Evolutionary conservation across 2,888 invertebrate species (phyloP).

Genomic region (Didymodactylos carnosus): DNA sequence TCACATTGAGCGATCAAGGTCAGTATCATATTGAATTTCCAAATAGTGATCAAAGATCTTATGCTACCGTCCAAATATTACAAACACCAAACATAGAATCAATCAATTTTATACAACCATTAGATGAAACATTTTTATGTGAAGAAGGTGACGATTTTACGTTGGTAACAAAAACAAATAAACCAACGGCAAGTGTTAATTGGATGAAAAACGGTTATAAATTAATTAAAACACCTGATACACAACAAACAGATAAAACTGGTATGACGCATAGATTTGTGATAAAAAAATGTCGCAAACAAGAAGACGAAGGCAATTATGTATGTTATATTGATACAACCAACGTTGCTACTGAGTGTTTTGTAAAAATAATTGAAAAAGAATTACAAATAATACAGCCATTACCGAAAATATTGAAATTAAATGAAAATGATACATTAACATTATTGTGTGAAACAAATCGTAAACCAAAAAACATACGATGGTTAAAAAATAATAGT

Average conservation of each 20-base stretch:
- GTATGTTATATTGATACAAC: background rate
- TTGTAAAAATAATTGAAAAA: background rate
- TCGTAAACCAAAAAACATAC: background rate
- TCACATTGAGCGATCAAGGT: background rate
- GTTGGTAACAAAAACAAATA: background rate
- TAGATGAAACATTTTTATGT: background rate
- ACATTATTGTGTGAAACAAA: constrained; percentile 8
- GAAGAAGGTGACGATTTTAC: background rate
- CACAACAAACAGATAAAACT: background rate
- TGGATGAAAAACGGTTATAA: background rate
- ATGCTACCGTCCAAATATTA: background rate
- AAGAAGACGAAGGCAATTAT: background rate
- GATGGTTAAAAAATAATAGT: constrained; percentile 6
- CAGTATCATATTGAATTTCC: background rate
- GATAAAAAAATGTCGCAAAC: background rate
- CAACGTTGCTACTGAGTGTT: background rate
- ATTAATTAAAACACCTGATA: background rate
- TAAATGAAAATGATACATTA: constrained; percentile 7
- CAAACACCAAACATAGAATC: background rate
- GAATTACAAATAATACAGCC: constrained; percentile 3
- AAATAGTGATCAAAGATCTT: background rate
- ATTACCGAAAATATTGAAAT: background rate
- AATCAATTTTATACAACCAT: background rate
- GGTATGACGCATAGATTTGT: background rate
- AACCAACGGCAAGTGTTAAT: background rate